Conservation (phyloP, 2,888 invertebrate genomes). For the Stegophylla sp. region DNA sequence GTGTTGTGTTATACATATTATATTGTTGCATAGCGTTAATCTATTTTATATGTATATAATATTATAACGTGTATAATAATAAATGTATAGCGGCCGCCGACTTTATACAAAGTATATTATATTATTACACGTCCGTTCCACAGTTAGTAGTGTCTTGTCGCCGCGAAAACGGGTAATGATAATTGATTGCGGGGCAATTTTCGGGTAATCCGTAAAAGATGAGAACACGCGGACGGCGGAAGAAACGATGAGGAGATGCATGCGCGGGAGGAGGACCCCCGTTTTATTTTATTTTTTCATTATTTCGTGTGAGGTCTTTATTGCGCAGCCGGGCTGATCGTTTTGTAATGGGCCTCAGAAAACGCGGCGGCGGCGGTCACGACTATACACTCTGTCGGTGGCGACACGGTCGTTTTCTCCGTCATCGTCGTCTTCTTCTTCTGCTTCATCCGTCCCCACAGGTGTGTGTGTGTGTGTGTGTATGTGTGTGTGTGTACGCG, state of each 20-base stretch:
- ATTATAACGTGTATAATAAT: too few species aligned
- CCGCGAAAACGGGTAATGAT: conserved; percentile 52
- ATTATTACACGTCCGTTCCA: too few species aligned
- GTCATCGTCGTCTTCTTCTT: too few species aligned
- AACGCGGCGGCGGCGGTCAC: conserved; percentile 54
- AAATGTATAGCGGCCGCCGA: too few species aligned
- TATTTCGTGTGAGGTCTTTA: conserved; percentile 59
- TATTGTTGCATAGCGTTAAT: not conserved
- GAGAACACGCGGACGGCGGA: conserved; percentile 10
- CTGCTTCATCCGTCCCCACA: not conserved
- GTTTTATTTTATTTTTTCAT: conserved; percentile 54
- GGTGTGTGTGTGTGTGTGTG: not conserved
- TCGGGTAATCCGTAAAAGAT: conserved; percentile 58
- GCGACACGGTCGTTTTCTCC: conserved; percentile 37
- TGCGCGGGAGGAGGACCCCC: not conserved
- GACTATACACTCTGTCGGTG: conserved; percentile 20
- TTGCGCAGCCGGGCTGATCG: conserved; percentile 50
- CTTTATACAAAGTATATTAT: too few species aligned
- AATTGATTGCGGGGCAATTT: conserved; percentile 58
- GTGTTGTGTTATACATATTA: too few species aligned
- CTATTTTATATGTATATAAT: too few species aligned
- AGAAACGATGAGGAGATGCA: not conserved
- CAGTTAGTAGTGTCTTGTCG: too few species aligned
- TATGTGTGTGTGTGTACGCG: not conserved
- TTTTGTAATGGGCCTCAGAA: conserved; percentile 54